Evolutionary conservation across 2,888 invertebrate species (phyloP).

Genomic region (Cheilosia impressa): DNA sequence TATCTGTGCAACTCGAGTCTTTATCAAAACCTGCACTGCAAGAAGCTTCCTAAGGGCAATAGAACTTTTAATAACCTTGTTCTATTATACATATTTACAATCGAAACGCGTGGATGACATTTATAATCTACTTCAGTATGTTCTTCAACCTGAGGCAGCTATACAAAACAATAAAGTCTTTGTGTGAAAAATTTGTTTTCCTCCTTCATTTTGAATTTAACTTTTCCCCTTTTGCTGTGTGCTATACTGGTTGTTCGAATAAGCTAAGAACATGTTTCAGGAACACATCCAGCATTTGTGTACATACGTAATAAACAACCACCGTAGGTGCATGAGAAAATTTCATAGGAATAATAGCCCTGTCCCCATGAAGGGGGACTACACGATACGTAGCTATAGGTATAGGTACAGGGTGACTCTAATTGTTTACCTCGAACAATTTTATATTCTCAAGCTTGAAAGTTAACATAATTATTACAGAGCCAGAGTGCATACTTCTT

Average conservation of each 20-base stretch:
- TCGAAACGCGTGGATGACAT: slow-evolving; percentile 40
- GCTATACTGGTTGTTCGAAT: slow-evolving; percentile 15
- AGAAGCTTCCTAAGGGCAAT: too few species aligned
- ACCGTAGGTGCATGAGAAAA: slow-evolving; percentile 22
- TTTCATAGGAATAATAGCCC: slow-evolving; percentile 32
- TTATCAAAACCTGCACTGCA: too few species aligned
- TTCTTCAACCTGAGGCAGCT: not conserved
- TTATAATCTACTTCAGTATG: slow-evolving; percentile 32
- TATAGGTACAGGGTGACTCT: not conserved
- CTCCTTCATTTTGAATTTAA: not conserved
- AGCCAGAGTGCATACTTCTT: too few species aligned
- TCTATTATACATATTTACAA: slow-evolving; percentile 36
- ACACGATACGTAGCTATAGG: too few species aligned
- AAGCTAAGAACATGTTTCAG: slow-evolving; percentile 40
- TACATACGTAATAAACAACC: slow-evolving; percentile 49
- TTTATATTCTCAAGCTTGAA: too few species aligned
- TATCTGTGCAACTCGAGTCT: too few species aligned
- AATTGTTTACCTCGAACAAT: too few species aligned
- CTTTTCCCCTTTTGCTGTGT: not conserved
- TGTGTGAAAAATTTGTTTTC: not conserved
- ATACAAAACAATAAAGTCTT: not conserved
- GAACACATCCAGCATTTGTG: slow-evolving; percentile 42
- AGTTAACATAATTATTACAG: too few species aligned
- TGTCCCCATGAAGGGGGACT: not conserved
- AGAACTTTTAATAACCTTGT: not conserved